Evolutionary conservation across 2,113 vertebrate species (phyloP), one percentile per base, ranked within the genome.

Genomic region (Monarcha castaneiventris): DNA sequence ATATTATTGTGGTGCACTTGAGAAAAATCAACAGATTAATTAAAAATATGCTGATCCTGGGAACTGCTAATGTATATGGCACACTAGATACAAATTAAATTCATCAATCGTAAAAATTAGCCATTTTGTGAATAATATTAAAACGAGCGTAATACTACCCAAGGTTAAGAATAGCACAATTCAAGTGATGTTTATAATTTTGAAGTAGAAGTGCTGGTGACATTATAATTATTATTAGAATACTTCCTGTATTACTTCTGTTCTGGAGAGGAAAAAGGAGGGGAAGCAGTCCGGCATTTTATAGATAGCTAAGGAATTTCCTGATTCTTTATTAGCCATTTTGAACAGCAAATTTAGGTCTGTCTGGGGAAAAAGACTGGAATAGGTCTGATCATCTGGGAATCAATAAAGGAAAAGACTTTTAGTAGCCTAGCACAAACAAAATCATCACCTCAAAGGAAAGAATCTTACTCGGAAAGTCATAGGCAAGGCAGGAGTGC

Each of bases 331-430:
- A 39, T 94, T 90, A 90, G 55, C 54, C 29, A 25, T 76, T 66
- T 91, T 94, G 58, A 90, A 69, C 27, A 5, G 10, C 30, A 90
- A 93, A 89, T 96, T 93, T 96, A 90, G 69, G 39, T 55, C 33
- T 63, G 25, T 66, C 72, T 91, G 56, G 84, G 48, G 64, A 61
- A 94, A 83, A 85, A 73, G n/a, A 63, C 61, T 87, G 76, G 29
- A 91, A 78, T 32, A 93, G 11, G 10, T 92, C 49, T 76, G 43
- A 89, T 75, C 67, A 93, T 16, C 46, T 95, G 64, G 58, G 64
- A 87, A 85, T 75, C n/a, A 33, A 59, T 93, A 84, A 84, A 76
- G 33, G 18, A 72, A 82, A 69, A 90, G 7, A 78, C 22, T 68
- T 94, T 44, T 69, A 93, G 52, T 48, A 92, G 61, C 58, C 26